Conservation (phyloP, 2,113 vertebrate species). For the Oncorhynchus clarkii region DNA sequence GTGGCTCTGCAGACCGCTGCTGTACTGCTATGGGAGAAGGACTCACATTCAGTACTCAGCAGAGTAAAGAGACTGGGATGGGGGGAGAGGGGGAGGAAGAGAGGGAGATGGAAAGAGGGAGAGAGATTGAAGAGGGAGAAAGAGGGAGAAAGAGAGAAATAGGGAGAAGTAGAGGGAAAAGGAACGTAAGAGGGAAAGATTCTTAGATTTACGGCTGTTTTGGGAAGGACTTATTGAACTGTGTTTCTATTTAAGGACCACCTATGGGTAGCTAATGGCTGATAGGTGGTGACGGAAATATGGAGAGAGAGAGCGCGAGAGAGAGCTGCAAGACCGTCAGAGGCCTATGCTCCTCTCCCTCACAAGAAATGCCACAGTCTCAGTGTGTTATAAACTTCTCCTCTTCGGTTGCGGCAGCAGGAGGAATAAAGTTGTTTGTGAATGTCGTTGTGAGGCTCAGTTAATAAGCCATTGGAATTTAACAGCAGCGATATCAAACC, state of each 20-base stretch:
- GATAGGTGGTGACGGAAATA: slow-evolving; percentile 25
- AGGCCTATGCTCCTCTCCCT: slow-evolving; percentile 32
- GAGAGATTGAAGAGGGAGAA: neutral
- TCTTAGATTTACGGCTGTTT: neutral
- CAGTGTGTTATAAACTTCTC: slow-evolving; percentile 17
- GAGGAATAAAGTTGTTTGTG: neutral
- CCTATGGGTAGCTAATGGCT: slow-evolving; percentile 9
- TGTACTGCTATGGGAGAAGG: slow-evolving; percentile 46
- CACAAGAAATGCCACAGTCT: slow-evolving; percentile 45
- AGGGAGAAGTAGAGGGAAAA: slow-evolving; percentile 25
- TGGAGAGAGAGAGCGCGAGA: neutral
- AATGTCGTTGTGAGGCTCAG: neutral
- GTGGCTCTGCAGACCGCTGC: slow-evolving; percentile 53
- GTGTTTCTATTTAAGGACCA: neutral
- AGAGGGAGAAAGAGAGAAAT: slow-evolving; percentile 1
- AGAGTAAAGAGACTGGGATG: neutral
- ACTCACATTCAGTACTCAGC: slow-evolving; percentile 34
- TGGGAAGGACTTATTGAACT: slow-evolving; percentile 22
- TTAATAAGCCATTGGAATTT: slow-evolving; percentile 7
- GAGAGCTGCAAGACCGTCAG: slow-evolving; percentile 7
- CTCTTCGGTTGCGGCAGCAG: neutral
- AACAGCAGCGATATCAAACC: slow-evolving; percentile 33
- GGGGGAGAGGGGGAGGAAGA: neutral
- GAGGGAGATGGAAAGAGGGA: slow-evolving; percentile 19
- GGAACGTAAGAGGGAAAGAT: slow-evolving; percentile 11